Conservation (phyloP, 2,113 vertebrate species). For the Anolis sagrei region DNA sequence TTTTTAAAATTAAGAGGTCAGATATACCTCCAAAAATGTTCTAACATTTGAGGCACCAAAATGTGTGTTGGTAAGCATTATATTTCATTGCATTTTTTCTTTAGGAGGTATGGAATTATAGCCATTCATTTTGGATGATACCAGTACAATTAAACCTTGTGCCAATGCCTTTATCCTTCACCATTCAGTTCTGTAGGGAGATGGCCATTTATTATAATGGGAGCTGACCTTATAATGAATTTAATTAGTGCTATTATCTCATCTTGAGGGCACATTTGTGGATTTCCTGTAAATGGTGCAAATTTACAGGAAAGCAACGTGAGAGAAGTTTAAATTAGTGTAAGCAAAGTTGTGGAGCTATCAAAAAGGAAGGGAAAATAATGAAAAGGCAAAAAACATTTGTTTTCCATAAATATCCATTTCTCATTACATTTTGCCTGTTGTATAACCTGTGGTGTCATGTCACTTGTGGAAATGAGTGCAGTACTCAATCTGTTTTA, state of each 20-base stretch:
- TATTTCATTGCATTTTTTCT: not conserved
- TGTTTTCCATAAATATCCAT: not conserved
- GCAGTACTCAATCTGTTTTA: not conserved
- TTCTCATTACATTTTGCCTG: not conserved
- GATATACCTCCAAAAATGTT: too few species aligned
- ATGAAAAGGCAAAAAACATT: not conserved
- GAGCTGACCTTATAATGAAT: constrained; percentile 23
- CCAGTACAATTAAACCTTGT: constrained; percentile 27
- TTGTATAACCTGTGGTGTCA: not conserved
- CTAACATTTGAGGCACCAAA: too few species aligned
- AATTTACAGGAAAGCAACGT: not conserved
- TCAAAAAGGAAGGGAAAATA: not conserved
- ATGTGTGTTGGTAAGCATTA: not conserved
- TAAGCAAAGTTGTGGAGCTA: not conserved
- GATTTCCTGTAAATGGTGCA: not conserved
- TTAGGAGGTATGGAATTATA: constrained; percentile 9
- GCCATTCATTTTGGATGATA: constrained; percentile 6
- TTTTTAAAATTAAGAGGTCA: too few species aligned
- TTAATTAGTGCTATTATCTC: constrained; percentile 24
- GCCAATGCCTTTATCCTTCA: constrained; percentile 29
- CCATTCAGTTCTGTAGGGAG: not conserved
- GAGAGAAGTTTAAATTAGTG: constrained; percentile 10
- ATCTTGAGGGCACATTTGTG: not conserved
- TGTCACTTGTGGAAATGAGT: not conserved
- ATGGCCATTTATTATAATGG: constrained; percentile 38